Evolutionary conservation across 2,888 invertebrate species (phyloP), one percentile per base, ranked within the genome.

Genomic region (Sialis fuliginosa): DNA sequence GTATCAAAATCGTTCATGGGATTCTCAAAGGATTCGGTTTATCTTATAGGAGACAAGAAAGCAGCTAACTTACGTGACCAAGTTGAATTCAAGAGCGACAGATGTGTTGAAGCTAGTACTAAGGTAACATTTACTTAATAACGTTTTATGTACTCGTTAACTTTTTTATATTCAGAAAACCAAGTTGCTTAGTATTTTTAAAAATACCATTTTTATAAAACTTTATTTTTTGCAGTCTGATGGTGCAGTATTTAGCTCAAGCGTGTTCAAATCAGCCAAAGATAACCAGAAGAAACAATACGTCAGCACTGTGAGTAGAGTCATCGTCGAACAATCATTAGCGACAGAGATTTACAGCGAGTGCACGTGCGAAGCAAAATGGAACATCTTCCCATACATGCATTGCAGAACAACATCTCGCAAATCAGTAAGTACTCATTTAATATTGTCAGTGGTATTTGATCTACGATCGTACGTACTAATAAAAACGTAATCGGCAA

Each of bases 171-270:
- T 22, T 22, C 22, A 22, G 4, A 22, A n/a, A n/a, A n/a, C n/a
- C n/a, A n/a, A 22, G 22, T 22, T 22, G 22, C 22, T 22, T 2
- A 22, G 4, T 22, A 22, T 22, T 22, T 22, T 22, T 22, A 2
- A 22, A 4, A 22, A 22, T 22, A 22, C 22, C 22, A 4, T 22
- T 22, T 22, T 22, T 22, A 22, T 22, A 22, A 22, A 2, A 81
- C 53, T 6, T 10, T 46, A 41, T 42, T 46, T 49, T 49, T 60
- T 61, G 2, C 64, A 81, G 78, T 66, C 70, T 35, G 72, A 70
- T 45, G 84, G 85, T 13, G 69, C 77, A 9, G 71, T 79, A 7
- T 79, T 82, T 65, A 77, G 78, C 6, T 63, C 74, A 3, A 67
- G 68, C 50, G 77, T 75, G 62, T 79, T 75, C 69, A 51, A 66